Evolutionary conservation across 2,113 vertebrate genomes (phyloP), one percentile per base, ranked within the genome.

Genomic region (Pogona vitticeps): DNA sequence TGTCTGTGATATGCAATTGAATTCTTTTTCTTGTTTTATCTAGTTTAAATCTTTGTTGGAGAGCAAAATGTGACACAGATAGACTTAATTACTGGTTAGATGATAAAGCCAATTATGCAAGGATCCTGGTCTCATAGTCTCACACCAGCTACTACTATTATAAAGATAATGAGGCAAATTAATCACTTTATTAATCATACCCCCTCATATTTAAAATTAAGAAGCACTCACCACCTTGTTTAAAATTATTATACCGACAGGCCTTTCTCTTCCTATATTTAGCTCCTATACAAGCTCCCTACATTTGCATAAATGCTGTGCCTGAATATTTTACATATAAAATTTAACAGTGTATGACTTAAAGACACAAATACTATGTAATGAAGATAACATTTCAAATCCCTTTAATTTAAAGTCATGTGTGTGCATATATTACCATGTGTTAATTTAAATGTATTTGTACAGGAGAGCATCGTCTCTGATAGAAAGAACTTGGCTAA

Each of bases 331-430:
- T 6, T 75, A 87, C 92, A 61, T 61, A 90, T 15, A 87, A 72
- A 90, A 88, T 36, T 88, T 86, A 92, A 88, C 38, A 31, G 81
- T 90, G 90, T 86, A 88, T 83, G 84, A 89, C 89, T 89, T 88
- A 92, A 89, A 68, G 72, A 90, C 91, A 76, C 73, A 82, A 88
- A 67, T 80, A 59, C 42, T 42, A 84, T 86, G 82, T 92, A 94
- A 94, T 94, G 91, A 92, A 81, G 86, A 36, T 81, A 90, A 90
- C 81, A 79, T 71, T 92, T 91, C 65, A 91, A 88, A 94, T 91
- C 73, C 91, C 56, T 91, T 86, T 93, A 86, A 83, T 80, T 91
- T 91, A 87, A 90, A 91, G 76, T 81, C 89, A 87, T 94, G 92
- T 58, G 46, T 88, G 59, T 78, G 92, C 90, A 95, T 93, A 91